Evolutionary conservation across 2,888 invertebrate genomes (phyloP).

Genomic region (Seladonia tumulorum): DNA sequence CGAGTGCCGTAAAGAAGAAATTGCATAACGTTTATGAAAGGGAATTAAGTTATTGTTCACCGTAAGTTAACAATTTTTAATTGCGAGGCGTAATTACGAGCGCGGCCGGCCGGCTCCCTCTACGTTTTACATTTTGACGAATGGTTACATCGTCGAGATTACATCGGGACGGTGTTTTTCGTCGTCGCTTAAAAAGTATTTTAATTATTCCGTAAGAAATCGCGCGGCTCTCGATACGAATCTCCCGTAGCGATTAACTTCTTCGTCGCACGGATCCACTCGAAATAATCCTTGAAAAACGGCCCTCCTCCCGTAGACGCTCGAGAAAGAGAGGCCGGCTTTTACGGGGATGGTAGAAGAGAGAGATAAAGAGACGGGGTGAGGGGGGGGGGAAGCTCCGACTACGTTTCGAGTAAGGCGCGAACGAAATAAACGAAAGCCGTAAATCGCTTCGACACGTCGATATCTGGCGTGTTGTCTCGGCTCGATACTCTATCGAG

Average conservation of each 20-base stretch:
- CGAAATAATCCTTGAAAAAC: slow-evolving; percentile 38
- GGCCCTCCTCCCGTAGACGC: slow-evolving; percentile 2
- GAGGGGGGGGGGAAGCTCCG: background rate
- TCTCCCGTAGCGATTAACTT: slow-evolving; percentile 6
- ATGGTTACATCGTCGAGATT: slow-evolving; percentile 1
- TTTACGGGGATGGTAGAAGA: background rate
- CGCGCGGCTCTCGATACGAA: background rate
- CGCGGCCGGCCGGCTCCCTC: background rate
- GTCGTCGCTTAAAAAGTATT: background rate
- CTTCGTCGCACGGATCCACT: background rate
- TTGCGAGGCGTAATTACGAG: slow-evolving; percentile 6
- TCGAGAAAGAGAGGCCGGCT: background rate
- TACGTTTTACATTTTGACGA: background rate
- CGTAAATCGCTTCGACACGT: slow-evolving; percentile 69
- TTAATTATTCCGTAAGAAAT: slow-evolving; percentile 14
- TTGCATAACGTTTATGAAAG: slow-evolving; percentile 35
- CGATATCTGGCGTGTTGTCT: slow-evolving; percentile 70
- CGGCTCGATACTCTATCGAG: slow-evolving; percentile 68
- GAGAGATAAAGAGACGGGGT: no score
- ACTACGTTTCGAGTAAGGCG: slow-evolving; percentile 46
- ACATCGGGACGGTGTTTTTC: background rate
- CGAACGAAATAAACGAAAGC: slow-evolving; percentile 65
- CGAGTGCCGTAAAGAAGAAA: slow-evolving; percentile 25
- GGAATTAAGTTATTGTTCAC: slow-evolving; percentile 37
- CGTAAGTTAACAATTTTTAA: slow-evolving; percentile 22